Percentiles rank a stretch among this genome's conserved stretches.
Conservation (phyloP, 2,113 vertebrate species). For the Conger conger region DNA sequence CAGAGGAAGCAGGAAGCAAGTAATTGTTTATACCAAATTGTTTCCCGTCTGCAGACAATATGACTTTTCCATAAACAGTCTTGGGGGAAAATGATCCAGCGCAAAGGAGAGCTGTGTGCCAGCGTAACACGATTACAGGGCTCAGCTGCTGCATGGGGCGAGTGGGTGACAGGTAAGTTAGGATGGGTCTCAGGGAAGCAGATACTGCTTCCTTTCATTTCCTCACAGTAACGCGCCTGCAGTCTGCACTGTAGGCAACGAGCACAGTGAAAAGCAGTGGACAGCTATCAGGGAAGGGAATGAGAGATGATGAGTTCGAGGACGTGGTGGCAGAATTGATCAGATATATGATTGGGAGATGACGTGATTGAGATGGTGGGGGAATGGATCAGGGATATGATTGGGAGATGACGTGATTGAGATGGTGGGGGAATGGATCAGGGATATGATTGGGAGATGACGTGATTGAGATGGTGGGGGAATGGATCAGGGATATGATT, state of each 20-base stretch:
- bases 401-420: background rate
- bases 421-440: background rate
- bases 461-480: background rate
- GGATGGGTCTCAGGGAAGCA: conserved; percentile 17
- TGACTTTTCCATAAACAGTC: conserved; percentile 36
- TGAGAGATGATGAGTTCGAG: too few relatives aligned
- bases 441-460: background rate
- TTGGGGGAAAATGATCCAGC: conserved; percentile 20
- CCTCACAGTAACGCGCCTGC: conserved; percentile 29
- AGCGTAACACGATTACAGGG: conserved; percentile 19
- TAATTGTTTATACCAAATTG: conserved; percentile 35
- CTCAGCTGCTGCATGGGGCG: conserved; percentile 2
- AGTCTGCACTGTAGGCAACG: conserved; percentile 17
- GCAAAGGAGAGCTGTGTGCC: conserved; percentile 20
- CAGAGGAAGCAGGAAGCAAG: conserved; percentile 42
- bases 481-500: background rate
- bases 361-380: background rate
- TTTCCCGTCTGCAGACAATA: conserved; percentile 26
- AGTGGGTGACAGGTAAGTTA: conserved; percentile 24
- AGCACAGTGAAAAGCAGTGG: conserved; percentile 13
- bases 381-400: background rate
- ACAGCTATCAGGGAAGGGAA: background rate
- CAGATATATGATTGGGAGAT: background rate
- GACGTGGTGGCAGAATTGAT: too few relatives aligned
- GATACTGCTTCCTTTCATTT: conserved; percentile 32